Percentiles rank a stretch among this genome's conserved stretches.
Evolutionary conservation across 2,888 invertebrate genomes (phyloP).

Genomic region (Meloe dianella): DNA sequence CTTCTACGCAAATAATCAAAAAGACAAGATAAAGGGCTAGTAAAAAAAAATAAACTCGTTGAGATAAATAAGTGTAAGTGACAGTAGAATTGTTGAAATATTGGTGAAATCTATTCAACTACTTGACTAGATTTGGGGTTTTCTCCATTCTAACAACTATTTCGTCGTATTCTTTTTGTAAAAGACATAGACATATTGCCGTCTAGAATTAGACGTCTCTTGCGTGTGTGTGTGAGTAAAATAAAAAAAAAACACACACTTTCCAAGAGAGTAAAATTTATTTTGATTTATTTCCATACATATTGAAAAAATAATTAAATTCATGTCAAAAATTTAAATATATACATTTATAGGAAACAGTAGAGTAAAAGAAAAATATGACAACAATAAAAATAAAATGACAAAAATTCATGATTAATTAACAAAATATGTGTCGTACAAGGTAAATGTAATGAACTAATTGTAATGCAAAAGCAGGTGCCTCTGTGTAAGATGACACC

Average conservation of each 20-base stretch:
- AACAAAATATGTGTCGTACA: conserved; percentile 39
- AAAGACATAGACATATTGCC: conserved; percentile 10
- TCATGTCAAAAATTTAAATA: not conserved
- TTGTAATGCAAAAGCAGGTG: conserved; percentile 51
- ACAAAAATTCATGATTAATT: conserved; percentile 37
- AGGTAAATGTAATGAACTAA: conserved; percentile 48
- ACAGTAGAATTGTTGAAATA: conserved; percentile 11
- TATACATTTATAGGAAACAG: not conserved
- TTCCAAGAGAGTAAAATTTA: not conserved
- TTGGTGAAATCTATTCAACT: conserved; percentile 4
- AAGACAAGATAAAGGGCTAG: not conserved
- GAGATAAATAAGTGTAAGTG: conserved; percentile 8
- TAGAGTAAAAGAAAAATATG: not conserved
- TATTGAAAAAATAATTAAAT: conserved; percentile 10
- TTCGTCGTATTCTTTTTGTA: conserved; percentile 8
- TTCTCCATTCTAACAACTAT: conserved; percentile 10
- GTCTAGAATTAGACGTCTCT: not conserved
- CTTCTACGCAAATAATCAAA: not conserved
- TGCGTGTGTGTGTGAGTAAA: not conserved
- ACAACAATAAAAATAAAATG: not conserved
- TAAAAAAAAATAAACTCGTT: not conserved
- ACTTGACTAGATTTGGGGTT: conserved; percentile 11
- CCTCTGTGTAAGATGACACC: no score
- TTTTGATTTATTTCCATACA: not conserved
- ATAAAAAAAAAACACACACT: not conserved